Evolutionary conservation across 2,797 vertebrate genomes (phyloP).

Genomic region (Perodicticus potto): DNA sequence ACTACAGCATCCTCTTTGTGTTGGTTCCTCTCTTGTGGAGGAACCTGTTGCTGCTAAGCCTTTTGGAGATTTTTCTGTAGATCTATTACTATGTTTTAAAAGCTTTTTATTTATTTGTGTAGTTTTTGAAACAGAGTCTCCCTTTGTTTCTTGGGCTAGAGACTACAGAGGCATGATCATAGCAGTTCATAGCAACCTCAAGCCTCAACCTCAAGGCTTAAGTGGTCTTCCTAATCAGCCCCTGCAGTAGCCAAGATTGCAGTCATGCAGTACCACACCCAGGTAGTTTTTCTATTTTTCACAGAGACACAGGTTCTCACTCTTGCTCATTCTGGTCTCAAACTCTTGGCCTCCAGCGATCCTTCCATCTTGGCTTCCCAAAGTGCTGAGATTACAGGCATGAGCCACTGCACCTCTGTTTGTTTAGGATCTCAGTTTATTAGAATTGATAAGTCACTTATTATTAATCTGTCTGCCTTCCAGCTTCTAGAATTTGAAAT

Average conservation of each 20-base stretch:
- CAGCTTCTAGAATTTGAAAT: not conserved
- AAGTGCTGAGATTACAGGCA: too few relatives aligned
- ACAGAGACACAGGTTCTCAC: too few relatives aligned
- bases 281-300: too few relatives aligned
- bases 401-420: not conserved
- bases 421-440: not conserved
- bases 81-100: not conserved
- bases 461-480: not conserved
- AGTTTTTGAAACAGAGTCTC: not conserved
- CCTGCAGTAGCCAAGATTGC: too few relatives aligned
- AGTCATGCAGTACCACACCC: too few relatives aligned
- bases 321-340: too few relatives aligned
- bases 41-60: not conserved
- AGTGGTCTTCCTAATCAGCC: too few relatives aligned
- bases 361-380: too few relatives aligned
- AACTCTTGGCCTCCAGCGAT: too few relatives aligned
- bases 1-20: not conserved
- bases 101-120: not conserved
- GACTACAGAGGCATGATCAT: too few relatives aligned
- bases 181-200: not conserved
- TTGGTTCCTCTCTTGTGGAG: not conserved
- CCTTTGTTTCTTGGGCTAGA: too few relatives aligned
- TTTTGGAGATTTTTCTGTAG: not conserved
- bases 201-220: too few relatives aligned
- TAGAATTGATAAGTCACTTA: not conserved